Conservation (phyloP, 1,140 invertebrate species). For the Uloborus diversus region DNA sequence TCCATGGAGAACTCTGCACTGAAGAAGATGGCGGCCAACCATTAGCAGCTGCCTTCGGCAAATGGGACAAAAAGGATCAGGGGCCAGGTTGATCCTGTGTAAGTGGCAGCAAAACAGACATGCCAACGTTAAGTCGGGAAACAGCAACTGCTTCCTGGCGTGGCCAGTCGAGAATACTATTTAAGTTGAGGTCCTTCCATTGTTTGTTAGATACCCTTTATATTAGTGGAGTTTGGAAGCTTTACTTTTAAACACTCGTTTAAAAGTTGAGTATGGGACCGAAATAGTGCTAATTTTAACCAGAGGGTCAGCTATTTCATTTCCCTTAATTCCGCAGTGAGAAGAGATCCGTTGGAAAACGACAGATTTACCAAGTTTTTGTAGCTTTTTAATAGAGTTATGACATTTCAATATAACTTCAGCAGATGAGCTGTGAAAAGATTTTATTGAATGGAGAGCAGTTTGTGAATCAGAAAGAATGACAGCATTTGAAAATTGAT, state of each 20-base stretch:
- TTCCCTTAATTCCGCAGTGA: not conserved
- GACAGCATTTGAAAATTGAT: not conserved
- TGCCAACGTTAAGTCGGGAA: not conserved
- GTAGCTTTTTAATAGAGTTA: not conserved
- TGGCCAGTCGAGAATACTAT: not conserved
- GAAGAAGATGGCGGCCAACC: not conserved
- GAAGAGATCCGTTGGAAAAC: not conserved
- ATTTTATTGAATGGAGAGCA: not conserved
- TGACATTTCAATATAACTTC: not conserved
- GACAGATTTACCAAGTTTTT: not conserved
- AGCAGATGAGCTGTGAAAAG: not conserved
- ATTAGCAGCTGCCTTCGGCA: not conserved
- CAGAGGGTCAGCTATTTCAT: not conserved
- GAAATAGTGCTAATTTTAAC: not conserved
- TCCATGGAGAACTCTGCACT: not conserved
- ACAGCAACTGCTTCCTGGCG: not conserved
- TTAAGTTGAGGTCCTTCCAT: not conserved
- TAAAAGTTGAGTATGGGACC: not conserved
- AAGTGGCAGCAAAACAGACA: not conserved
- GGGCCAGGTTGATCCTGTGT: not conserved
- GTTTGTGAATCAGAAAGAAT: not conserved
- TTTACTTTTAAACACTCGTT: not conserved
- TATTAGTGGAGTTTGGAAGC: not conserved
- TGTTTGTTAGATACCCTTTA: not conserved
- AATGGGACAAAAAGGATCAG: not conserved